phyloP scores from a whole-genome alignment of 2,888 invertebrate species.

The Phorcus lineatus region DNA sequence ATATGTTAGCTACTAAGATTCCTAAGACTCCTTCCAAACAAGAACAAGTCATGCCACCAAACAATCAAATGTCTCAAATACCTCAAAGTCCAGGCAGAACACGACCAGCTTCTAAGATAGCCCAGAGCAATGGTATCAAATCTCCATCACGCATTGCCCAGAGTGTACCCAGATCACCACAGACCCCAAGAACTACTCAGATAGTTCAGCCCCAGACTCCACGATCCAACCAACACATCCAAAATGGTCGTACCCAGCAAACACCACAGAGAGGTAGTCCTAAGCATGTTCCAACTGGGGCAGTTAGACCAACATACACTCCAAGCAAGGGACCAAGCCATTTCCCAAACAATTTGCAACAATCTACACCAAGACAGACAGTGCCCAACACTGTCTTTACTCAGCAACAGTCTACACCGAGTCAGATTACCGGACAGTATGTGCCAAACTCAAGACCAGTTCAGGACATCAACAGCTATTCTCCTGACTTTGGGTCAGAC shows the following conservation, averaged over 20 bases:
- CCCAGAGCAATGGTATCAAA: background rate
- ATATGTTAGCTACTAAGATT: background rate
- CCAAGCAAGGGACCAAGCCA: background rate
- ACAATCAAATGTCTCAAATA: no score
- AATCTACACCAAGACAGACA: background rate
- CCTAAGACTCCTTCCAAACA: no score
- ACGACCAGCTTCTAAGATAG: background rate
- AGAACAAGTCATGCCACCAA: no score
- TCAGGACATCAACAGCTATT: background rate
- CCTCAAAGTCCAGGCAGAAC: no score
- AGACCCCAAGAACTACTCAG: background rate
- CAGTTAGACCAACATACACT: background rate
- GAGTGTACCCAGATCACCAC: background rate
- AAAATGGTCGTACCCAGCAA: background rate
- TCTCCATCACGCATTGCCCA: background rate
- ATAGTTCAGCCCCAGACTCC: background rate
- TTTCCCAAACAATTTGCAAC: background rate
- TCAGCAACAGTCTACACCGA: background rate
- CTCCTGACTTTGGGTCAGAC: slow-evolving; percentile 74
- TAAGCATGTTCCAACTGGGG: background rate
- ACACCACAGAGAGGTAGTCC: background rate
- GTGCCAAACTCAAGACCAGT: background rate
- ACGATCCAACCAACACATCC: background rate
- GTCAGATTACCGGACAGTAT: background rate
- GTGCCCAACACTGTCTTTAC: background rate